phyloP scores from a whole-genome alignment of 2,888 invertebrate genomes.

The Prosopocoilus inquinatus region DNA sequence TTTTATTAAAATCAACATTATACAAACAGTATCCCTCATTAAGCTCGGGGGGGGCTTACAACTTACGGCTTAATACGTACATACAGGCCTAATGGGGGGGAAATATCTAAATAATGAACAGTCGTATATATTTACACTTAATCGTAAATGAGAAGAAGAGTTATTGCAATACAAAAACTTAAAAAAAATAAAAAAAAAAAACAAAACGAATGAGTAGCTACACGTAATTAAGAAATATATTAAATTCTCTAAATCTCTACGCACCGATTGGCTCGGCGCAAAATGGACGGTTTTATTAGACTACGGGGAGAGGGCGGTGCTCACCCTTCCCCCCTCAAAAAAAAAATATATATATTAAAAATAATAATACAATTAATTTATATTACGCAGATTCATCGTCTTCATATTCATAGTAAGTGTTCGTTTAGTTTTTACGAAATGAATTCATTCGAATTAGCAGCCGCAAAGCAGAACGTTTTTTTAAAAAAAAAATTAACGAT shows the following conservation, averaged over 20 bases:
- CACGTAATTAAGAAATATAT: background rate
- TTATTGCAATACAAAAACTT: background rate
- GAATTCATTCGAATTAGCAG: too few relatives aligned
- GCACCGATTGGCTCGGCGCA: background rate
- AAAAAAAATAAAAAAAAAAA: background rate
- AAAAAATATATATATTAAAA: background rate
- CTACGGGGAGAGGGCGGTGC: background rate
- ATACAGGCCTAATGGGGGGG: too few relatives aligned
- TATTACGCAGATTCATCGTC: background rate
- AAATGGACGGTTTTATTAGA: slow-evolving; percentile 4
- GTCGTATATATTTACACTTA: too few relatives aligned
- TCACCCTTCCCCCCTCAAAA: background rate
- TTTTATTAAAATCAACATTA: slow-evolving; percentile 4
- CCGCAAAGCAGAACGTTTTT: too few relatives aligned
- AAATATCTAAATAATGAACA: too few relatives aligned
- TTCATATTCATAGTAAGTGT: too few relatives aligned
- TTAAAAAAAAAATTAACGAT: too few relatives aligned
- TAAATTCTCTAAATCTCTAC: background rate
- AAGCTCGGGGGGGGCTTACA: too few relatives aligned
- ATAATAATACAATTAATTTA: background rate
- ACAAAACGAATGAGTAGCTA: background rate
- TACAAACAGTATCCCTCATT: slow-evolving; percentile 1
- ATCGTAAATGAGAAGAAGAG: too few relatives aligned
- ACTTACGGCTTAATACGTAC: too few relatives aligned
- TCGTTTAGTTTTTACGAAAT: too few relatives aligned